Evolutionary conservation across 2,888 invertebrate genomes (phyloP).

Genomic region (Mantis religiosa): DNA sequence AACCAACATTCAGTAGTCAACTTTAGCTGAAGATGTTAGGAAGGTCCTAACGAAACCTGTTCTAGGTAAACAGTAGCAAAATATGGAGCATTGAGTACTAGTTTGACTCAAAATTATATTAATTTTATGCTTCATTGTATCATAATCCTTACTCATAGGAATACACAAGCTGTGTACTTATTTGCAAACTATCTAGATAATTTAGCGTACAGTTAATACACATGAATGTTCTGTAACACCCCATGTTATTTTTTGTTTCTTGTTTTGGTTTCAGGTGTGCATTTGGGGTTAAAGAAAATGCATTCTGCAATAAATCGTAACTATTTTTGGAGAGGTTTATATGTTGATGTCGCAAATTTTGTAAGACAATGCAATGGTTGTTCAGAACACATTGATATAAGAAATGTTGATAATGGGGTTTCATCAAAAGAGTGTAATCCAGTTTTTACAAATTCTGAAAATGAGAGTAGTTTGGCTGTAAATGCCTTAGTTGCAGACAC

Average conservation of each 20-base stretch:
- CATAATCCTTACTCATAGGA: too few species aligned
- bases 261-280: slow-evolving; percentile 33
- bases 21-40: too few species aligned
- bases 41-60: too few species aligned
- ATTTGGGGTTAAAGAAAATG: slow-evolving; percentile 37
- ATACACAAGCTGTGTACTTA: too few species aligned
- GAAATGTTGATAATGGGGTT: neutral
- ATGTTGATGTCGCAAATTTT: slow-evolving; percentile 35
- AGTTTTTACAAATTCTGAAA: neutral
- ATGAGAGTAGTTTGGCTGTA: neutral
- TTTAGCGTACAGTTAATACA: too few species aligned
- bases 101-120: too few species aligned
- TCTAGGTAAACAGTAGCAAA: too few species aligned
- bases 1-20: too few species aligned
- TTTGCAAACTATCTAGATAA: too few species aligned
- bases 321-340: slow-evolving; percentile 37
- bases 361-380: slow-evolving; percentile 35
- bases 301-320: slow-evolving; percentile 31
- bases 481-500: neutral
- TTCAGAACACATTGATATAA: slow-evolving; percentile 26
- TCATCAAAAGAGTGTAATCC: neutral
- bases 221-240: too few species aligned
- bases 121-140: too few species aligned
- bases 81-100: too few species aligned
- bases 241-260: neutral